phyloP scores from a whole-genome alignment of 2,888 invertebrate genomes.

The Metalampra italica region DNA sequence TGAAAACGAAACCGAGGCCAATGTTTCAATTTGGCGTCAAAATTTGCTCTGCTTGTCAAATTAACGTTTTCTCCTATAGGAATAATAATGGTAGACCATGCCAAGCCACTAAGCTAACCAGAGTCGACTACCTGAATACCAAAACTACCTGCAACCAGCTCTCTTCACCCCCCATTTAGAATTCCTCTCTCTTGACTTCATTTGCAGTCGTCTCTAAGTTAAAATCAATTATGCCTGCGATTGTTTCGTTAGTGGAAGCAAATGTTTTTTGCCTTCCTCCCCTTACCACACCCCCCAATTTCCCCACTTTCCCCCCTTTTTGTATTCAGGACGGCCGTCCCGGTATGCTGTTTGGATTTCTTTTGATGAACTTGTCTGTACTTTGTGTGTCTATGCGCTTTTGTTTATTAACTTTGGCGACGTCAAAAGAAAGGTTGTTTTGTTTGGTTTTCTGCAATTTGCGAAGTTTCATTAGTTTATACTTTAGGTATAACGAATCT shows the following conservation, averaged over 20 bases:
- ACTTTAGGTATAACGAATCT: neutral
- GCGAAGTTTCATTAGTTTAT: neutral
- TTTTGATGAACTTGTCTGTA: slow-evolving; percentile 68
- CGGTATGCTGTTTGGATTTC: slow-evolving; percentile 59
- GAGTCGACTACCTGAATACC: too few species aligned
- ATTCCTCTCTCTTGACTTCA: slow-evolving; percentile 42
- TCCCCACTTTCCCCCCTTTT: slow-evolving; percentile 34
- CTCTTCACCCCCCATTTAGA: slow-evolving; percentile 16
- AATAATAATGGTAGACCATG: too few species aligned
- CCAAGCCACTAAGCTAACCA: too few species aligned
- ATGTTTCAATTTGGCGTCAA: too few species aligned
- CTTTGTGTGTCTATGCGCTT: slow-evolving; percentile 29
- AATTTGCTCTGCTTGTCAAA: too few species aligned
- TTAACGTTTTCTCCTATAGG: too few species aligned
- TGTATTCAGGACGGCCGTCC: slow-evolving; percentile 62
- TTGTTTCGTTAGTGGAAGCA: slow-evolving; percentile 74
- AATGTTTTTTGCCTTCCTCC: slow-evolving; percentile 57
- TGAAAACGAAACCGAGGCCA: too few species aligned
- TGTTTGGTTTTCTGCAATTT: too few species aligned
- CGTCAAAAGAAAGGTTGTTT: too few species aligned
- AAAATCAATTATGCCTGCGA: slow-evolving; percentile 75
- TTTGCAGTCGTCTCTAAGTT: slow-evolving; percentile 66
- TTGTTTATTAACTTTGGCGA: slow-evolving; percentile 1
- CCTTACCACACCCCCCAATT: slow-evolving; percentile 1
- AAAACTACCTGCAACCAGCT: too few species aligned